Evolutionary conservation across 2,797 vertebrate genomes (phyloP).

Genomic region (Falco columbarius): DNA sequence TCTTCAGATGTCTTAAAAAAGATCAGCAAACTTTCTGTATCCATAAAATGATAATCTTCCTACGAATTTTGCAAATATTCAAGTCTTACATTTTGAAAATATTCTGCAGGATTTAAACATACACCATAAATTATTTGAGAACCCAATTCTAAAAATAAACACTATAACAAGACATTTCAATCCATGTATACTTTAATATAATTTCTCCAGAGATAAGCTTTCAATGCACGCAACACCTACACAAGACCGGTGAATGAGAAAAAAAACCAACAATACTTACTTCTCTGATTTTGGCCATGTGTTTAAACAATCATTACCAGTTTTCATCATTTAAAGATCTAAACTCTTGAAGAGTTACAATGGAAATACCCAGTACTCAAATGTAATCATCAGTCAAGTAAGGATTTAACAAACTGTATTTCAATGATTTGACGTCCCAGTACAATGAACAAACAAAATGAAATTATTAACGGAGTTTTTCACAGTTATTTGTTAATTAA

Average conservation of each 20-base stretch:
- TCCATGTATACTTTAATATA: not conserved
- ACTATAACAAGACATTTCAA: not conserved
- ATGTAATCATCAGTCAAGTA: conserved; percentile 24
- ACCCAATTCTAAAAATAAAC: not conserved
- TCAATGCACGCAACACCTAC: not conserved
- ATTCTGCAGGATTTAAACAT: not conserved
- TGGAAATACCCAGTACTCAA: not conserved
- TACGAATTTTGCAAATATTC: fast-evolving
- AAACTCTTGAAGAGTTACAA: not conserved
- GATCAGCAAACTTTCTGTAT: not conserved
- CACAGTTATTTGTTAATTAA: conserved; percentile 73
- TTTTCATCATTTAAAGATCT: conserved; percentile 4
- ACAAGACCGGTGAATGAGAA: not conserved
- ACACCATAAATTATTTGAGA: not conserved
- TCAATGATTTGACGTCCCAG: conserved; percentile 25
- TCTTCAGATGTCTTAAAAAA: not conserved
- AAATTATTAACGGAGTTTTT: conserved; percentile 71
- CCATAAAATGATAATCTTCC: not conserved
- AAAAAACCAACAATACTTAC: not conserved
- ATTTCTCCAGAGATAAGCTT: not conserved
- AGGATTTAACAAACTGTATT: conserved; percentile 61
- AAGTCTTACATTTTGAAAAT: not conserved
- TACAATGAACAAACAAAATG: conserved; percentile 64
- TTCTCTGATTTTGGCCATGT: not conserved
- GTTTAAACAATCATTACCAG: not conserved